phyloP scores from a whole-genome alignment of 2,113 vertebrate species.

The Colaptes auratus region DNA sequence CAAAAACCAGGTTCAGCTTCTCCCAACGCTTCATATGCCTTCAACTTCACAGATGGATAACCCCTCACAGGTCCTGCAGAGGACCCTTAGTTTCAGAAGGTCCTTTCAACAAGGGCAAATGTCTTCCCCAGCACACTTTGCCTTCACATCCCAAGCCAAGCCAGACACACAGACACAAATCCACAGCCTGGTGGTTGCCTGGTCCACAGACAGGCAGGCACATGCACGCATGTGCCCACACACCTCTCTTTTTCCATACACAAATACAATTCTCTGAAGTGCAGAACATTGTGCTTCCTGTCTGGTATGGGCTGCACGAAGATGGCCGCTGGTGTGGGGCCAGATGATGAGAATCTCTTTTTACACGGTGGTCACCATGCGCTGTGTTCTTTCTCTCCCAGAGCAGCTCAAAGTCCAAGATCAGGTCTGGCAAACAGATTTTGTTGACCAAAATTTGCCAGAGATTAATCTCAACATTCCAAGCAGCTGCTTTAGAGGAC shows the following conservation, averaged over 20 bases:
- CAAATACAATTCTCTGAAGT: neutral
- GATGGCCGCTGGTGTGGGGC: neutral
- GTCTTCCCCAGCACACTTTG: neutral
- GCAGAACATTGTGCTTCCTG: neutral
- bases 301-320: neutral
- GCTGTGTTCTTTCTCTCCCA: neutral
- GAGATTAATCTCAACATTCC: neutral
- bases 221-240: accelerated
- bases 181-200: accelerated
- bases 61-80: neutral
- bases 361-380: neutral
- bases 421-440: neutral
- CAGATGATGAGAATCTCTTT: neutral
- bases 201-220: accelerated
- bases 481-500: neutral
- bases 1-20: neutral
- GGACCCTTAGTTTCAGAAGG: neutral
- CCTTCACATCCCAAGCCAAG: neutral
- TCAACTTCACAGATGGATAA: neutral
- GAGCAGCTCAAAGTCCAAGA: neutral
- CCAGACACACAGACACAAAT: neutral
- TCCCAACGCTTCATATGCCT: neutral
- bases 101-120: neutral
- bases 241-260: neutral
- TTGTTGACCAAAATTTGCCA: neutral